Base-by-base conservation (phyloP, 2,888 invertebrate genomes). In the Xestia sexstrigata region DNA sequence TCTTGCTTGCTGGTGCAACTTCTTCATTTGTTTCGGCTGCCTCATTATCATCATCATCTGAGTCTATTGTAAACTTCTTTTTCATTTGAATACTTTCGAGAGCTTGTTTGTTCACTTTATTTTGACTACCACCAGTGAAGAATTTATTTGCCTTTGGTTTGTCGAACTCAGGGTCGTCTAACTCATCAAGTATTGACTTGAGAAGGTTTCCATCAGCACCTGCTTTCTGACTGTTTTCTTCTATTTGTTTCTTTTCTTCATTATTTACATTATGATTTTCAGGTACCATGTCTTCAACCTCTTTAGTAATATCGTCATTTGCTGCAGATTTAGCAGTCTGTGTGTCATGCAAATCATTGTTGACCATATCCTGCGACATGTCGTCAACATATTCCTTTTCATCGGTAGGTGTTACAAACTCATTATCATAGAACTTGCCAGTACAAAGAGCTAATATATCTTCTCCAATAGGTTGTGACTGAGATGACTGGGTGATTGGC, bases 401-500 rank as follows among this genome's bases (percentile, higher is more conserved):
- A 20, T 86, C 79, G 17, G 76, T 74, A 83, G 88, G 93, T 58
- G 95, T 92, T 63, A 96, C 87, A 82, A 96, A 95, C 78, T 93
- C 91, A 70, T 95, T 95, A 42, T 96, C 95, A 87, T 96, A 97
- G 89, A 97, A 97, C 79, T 97, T 95, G 1, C 97, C 97, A 9
- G 97, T 97, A 86, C 97, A 97, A 23, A 97, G 89, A 9, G 94
- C 97, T 66, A 97, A 87, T 9, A 97, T 89, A 86, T 97, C 97
- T 79, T 96, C 97, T 60, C 97, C 97, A 69, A 97, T 91, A 70
- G 93, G 90, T 87, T 92, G 93, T 5, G 95, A 93, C 72, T 94
- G 92, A 20, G 95, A 92, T 5, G 89, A 76, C 68, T 94, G 94
- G 11, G 89, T 83, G 78, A 89, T 85, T 67, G 90, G 85, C 93